Evolutionary conservation across 2,888 invertebrate species (phyloP), one percentile per base, ranked within the genome.

Genomic region (Cerceris rybyensis): DNA sequence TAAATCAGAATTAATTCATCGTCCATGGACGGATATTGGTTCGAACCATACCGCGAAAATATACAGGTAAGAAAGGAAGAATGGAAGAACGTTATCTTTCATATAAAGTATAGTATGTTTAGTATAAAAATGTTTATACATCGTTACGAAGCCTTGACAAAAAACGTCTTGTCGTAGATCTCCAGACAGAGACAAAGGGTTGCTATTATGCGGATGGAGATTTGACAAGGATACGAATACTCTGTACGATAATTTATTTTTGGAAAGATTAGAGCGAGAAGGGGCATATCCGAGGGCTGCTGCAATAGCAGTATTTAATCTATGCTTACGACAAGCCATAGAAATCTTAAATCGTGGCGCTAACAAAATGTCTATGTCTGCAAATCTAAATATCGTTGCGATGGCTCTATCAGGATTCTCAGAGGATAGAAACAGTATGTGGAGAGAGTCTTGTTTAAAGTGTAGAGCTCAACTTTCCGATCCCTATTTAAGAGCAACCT

Each of bases 151-250:
- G 5, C 14, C 42, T 28, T 0, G 2, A 46, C 43, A 7, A 60
- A 65, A 13, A 13, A 13, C 64, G 2, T 52, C 8, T 0, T 9
- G n/a, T 67, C 73, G 7, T 63, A 92, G 90, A 81, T 92, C 92
- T 4, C 94, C 95, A 64, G 96, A 96, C 90, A 95, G 98, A 79
- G 96, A 96, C 83, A 95, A 96, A 90, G 97, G 97, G 0, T 93
- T 98, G 78, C 96, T 96, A 90, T 93, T 98, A 79, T 98, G 98
- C 93, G 98, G 98, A 17, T 98, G 98, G 98, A 95, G 95, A 78
- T 96, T 96, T 92, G 97, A 97, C 84, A 95, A 95, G 91, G 96
- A 96, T 88, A 93, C 93, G 0, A 92, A 93, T 69, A 91, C 93
- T 5, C 90, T 95, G 49, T 93, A 93, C 6, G 93, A 94, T 71